These are phyloP conservation scores for Smittia sp. DNA, from an alignment of 2,888 invertebrate genomes.

Conservation along the genomic window DNA sequence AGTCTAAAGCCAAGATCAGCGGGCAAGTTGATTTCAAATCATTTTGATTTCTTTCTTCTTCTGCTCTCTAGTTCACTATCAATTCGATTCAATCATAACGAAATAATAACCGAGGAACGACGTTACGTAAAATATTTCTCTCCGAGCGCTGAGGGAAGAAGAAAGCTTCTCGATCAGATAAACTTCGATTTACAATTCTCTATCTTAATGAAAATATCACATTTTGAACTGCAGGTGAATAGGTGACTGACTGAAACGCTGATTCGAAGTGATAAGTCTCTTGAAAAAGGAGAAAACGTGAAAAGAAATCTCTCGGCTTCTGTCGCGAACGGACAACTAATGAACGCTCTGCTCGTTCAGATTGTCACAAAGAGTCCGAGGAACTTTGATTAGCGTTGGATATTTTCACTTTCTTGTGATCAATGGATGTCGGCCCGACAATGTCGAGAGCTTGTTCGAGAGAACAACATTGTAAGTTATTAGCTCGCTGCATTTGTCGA, in stretches of 20 bases:
- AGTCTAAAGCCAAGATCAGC: not conserved
- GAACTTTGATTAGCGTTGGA: no score
- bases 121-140: no score
- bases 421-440: no score
- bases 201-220: no score
- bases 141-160: no score
- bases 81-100: not conserved
- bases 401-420: no score
- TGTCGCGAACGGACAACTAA: conserved; percentile 11
- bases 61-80: not conserved
- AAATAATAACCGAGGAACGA: not conserved
- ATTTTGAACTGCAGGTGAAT: conserved; percentile 22
- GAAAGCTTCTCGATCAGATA: no score
- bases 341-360: not conserved
- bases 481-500: not conserved
- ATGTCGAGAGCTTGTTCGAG: no score
- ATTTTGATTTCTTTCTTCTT: not conserved
- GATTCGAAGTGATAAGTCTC: not conserved
- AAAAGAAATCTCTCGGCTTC: not conserved
- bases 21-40: not conserved
- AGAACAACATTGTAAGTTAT: not conserved
- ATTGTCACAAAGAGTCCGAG: no score
- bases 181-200: no score
- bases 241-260: not conserved
- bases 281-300: not conserved